phyloP scores from a whole-genome alignment of 1,140 invertebrate genomes.

The Diachasmimorpha longicaudata region DNA sequence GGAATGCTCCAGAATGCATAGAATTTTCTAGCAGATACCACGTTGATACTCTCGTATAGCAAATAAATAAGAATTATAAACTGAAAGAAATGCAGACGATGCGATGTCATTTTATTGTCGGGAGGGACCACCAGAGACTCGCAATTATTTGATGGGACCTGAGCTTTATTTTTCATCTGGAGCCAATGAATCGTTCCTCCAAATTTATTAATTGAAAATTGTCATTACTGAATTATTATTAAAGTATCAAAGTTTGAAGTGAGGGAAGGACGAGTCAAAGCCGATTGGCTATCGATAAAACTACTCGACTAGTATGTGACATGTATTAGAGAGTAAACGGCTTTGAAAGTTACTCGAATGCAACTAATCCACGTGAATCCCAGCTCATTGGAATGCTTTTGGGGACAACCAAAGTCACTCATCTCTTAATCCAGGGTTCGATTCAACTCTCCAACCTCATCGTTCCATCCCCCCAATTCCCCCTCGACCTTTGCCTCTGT shows the following conservation, averaged over 20 bases:
- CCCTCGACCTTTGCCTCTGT: not conserved
- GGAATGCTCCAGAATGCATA: constrained; percentile 23
- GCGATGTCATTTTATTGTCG: not conserved
- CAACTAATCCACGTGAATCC: not conserved
- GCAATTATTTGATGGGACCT: not conserved
- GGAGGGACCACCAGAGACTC: not conserved
- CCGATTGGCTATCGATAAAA: not conserved
- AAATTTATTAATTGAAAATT: no score
- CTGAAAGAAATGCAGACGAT: not conserved
- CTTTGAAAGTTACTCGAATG: not conserved
- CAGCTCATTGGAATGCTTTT: not conserved
- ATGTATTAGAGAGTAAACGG: not conserved
- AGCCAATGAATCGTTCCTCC: no score
- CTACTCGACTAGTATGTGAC: not conserved
- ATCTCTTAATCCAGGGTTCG: constrained; percentile 3
- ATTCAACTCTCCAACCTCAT: not conserved
- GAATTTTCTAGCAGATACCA: constrained; percentile 26
- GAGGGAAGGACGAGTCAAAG: not conserved
- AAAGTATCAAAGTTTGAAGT: no score
- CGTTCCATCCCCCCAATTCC: not conserved
- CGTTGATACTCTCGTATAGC: not conserved
- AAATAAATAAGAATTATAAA: constrained; percentile 11
- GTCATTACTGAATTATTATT: no score
- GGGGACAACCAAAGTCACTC: not conserved
- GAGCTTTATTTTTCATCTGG: no score